Evolutionary conservation across 2,797 vertebrate genomes (phyloP).

Genomic region (Pantherophis alleghaniensis): DNA sequence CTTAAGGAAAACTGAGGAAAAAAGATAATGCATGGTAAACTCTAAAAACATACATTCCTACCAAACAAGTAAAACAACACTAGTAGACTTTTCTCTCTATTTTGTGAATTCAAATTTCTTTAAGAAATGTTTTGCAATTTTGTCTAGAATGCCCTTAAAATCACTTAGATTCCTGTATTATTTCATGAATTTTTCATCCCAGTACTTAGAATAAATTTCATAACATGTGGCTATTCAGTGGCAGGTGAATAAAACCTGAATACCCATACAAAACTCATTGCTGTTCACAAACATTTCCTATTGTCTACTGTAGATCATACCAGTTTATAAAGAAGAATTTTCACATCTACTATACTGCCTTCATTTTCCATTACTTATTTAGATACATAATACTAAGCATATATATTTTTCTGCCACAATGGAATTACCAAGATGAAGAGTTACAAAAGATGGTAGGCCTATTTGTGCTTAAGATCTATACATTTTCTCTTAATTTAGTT

Average conservation of each 20-base stretch:
- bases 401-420: not conserved
- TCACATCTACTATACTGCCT: not conserved
- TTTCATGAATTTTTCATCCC: not conserved
- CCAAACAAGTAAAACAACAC: not conserved
- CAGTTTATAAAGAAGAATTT: slow-evolving; percentile 42
- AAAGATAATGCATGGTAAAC: not conserved
- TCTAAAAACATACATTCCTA: not conserved
- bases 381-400: slow-evolving; percentile 29
- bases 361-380: slow-evolving; percentile 34
- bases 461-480: slow-evolving; percentile 3
- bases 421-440: not conserved
- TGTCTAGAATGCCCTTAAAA: not conserved
- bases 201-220: slow-evolving; percentile 17
- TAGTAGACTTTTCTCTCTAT: not conserved
- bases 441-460: not conserved
- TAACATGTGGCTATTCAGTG: slow-evolving; percentile 3
- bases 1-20: not conserved
- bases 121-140: not conserved
- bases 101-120: not conserved
- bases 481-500: not conserved
- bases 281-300: slow-evolving; percentile 30
- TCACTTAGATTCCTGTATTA: not conserved
- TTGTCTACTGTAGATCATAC: slow-evolving; percentile 52
- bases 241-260: not conserved
- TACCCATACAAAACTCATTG: not conserved